Evolutionary conservation across 2,797 vertebrate genomes (phyloP), one percentile per base, ranked within the genome.

Genomic region (Oreochromis mossambicus): DNA sequence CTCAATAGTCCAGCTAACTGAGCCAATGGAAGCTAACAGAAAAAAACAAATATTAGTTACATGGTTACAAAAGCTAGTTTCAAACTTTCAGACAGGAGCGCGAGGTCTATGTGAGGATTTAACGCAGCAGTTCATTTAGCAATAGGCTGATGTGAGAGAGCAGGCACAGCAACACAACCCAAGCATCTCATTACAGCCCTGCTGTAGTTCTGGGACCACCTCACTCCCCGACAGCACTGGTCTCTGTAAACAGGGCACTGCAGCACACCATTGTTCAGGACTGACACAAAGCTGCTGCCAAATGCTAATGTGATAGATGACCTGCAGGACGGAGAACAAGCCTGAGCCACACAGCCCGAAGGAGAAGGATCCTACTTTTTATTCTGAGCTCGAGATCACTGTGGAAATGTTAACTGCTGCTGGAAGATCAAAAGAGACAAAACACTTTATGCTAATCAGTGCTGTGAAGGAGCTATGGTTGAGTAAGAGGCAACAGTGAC

Each of bases 1-100:
- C 21, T 70, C 66, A 17, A 10, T 4, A 70, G 66, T 5, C 0
- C 0, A 24, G 36, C 38, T 63, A 12, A 21, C 34, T 1, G 1
- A 70, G 8, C 66, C 21, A 7, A 26, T 3, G 38, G 14, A 26
- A 10, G 66, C 38, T 70, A 26, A 26, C 21, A 0, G 63, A 41
- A 10, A 68, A 21, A 70, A 68, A 68, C 38, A 43, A 68, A 43
- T 26, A 26, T 43, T 46, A 11, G 38, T 10, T 43, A 43, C 32
- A 36, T 0, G 24, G 36, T 24, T 70, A 46, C 41, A 46, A 11
- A 4, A 26, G 14, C 41, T 26, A 17, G 66, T 26, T 70, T 68
- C 12, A 70, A 70, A 70, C 66, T 3, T 14, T 26, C 21, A 26
- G 14, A 0, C 38, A 1, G 66, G 38, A 43, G 63, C 2, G 5